A percentile compares a stretch with the other conserved stretches of the same genome.
These are phyloP conservation scores for Spodoptera picta DNA, from an alignment of 2,888 invertebrate genomes.

Conservation along the genomic window DNA sequence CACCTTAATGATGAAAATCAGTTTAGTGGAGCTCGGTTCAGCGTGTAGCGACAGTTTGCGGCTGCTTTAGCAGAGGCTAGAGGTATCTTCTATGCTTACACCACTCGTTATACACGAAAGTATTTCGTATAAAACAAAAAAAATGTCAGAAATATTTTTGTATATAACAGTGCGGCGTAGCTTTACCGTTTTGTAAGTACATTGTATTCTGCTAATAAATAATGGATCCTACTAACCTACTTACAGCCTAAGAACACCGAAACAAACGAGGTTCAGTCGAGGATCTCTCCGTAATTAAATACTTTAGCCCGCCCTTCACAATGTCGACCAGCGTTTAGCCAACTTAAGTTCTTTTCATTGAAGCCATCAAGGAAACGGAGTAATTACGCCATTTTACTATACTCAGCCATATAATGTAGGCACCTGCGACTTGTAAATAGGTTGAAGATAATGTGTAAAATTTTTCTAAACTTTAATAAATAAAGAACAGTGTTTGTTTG, in stretches of 20 bases:
- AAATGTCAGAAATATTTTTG: too few species aligned
- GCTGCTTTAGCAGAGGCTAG: constrained; percentile 56
- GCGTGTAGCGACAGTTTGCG: constrained; percentile 62
- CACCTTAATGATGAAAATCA: constrained; percentile 68
- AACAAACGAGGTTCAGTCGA: constrained; percentile 64
- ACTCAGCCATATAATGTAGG: constrained; percentile 22
- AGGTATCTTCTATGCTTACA: constrained; percentile 44
- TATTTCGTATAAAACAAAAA: constrained; percentile 1
- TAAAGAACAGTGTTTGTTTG: too few species aligned
- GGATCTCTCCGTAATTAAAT: constrained; percentile 77
- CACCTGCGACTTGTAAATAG: constrained; percentile 6
- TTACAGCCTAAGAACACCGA: constrained; percentile 54
- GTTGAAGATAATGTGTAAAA: constrained; percentile 1
- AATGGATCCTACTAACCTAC: constrained; percentile 48
- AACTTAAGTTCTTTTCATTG: constrained; percentile 62
- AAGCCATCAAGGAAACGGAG: constrained; percentile 60
- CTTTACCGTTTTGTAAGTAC: background rate
- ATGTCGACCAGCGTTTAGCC: constrained; percentile 63
- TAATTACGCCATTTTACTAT: constrained; percentile 57
- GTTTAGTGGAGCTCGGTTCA: constrained; percentile 64
- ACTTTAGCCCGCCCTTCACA: constrained; percentile 71
- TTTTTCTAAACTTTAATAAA: too few species aligned
- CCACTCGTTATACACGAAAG: constrained; percentile 6
- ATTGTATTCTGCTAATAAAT: constrained; percentile 40
- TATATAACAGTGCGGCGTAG: too few species aligned